Base-by-base conservation (phyloP, 2,797 vertebrate genomes). In the Garrulus glandarius region DNA sequence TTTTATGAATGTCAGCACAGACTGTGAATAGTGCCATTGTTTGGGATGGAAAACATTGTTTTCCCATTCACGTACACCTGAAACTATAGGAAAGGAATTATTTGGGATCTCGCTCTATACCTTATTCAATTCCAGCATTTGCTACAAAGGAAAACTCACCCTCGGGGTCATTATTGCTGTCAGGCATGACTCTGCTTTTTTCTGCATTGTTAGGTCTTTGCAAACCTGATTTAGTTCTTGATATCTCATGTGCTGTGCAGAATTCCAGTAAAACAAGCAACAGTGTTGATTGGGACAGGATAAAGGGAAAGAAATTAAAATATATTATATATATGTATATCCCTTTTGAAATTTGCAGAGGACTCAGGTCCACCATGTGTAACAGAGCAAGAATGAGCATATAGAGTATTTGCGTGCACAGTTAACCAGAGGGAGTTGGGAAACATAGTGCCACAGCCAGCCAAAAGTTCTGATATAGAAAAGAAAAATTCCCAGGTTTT, bases 1-100 rank as follows among this genome's bases (percentile, higher is more conserved):
- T 90, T 96, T 95, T 95, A 89, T 94, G 83, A 82, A 84, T 84
- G 78, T 95, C 95, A 96, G 74, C 89, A 91, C 27, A 55, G 59
- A 68, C 46, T 20, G 83, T 96, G 89, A 96, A 95, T 95, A 68
- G 87, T 70, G 84, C 80, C 71, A 90, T 96, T 95, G 94, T 96
- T 89, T 77, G 30, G 43, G 91, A 83, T 41, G 53, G 60, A 89
- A 82, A 84, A 89, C 83, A 94, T 90, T 96, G 88, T 96, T 95
- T 95, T 92, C 80, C 67, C 56, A 36, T 88, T 94, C 49, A 32
- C 0, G 0, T 78, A 75, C 70, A 87, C 87, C 84, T 91, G 65
- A 85, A 96, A 56, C 39, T 88, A 5, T 75, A 81, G 55, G 53
- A 86, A 78, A 65, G 37, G 65, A 91, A 76, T 84, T 83, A 67